These are phyloP conservation scores for Melanophora roralis DNA, from an alignment of 2,888 invertebrate genomes.

Conservation along the genomic window DNA sequence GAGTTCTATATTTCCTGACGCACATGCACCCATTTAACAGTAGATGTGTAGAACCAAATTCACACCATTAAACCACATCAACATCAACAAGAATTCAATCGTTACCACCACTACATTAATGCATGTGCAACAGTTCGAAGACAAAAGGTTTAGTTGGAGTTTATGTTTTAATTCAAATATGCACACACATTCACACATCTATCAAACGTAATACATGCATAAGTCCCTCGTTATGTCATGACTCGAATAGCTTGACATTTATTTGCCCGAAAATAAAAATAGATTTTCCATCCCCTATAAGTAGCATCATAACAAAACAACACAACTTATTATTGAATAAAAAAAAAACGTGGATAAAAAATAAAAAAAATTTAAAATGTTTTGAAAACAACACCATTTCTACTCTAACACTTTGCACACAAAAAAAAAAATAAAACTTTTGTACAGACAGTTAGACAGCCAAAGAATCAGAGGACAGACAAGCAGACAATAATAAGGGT, in stretches of 20 bases:
- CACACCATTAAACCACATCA: not conserved
- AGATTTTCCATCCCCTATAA: constrained; percentile 50
- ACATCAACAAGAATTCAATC: not conserved
- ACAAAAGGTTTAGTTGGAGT: constrained; percentile 1
- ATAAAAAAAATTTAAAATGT: not conserved
- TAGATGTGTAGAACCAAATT: not conserved
- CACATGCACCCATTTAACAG: not conserved
- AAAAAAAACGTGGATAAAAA: not conserved
- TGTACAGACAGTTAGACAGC: constrained; percentile 18
- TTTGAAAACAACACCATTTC: constrained; percentile 7
- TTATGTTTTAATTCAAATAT: constrained; percentile 10
- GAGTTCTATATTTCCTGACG: constrained; percentile 42
- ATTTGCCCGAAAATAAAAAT: constrained; percentile 49
- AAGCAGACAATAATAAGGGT: constrained; percentile 7
- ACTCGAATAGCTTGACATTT: constrained; percentile 56
- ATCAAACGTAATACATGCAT: constrained; percentile 14
- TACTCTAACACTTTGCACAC: constrained; percentile 8
- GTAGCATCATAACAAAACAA: not conserved
- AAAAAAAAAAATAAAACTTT: not conserved
- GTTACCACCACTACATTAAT: not conserved
- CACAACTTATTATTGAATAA: not conserved
- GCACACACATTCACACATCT: not conserved
- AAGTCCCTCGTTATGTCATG: constrained; percentile 47
- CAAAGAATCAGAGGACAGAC: not conserved
- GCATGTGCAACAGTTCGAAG: constrained; percentile 29